Conservation (phyloP, 2,113 vertebrate genomes). For the Quiscalus mexicanus region DNA sequence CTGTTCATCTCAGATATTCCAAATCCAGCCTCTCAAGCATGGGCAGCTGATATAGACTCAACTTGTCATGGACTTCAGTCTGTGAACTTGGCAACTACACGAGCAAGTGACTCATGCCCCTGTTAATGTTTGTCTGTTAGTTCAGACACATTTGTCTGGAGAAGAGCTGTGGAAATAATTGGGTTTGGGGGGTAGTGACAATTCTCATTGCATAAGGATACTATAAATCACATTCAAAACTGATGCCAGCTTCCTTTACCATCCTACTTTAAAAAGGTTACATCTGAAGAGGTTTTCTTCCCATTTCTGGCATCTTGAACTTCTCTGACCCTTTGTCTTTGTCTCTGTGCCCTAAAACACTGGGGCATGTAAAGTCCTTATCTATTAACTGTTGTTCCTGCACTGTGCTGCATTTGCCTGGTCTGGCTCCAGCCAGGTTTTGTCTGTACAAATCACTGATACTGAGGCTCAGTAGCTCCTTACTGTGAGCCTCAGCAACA, state of each 20-base stretch:
- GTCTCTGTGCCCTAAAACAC: background rate
- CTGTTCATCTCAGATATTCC: background rate
- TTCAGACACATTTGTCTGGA: slow-evolving; percentile 45
- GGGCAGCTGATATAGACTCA: slow-evolving; percentile 3
- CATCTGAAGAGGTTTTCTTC: background rate
- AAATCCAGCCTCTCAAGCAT: background rate
- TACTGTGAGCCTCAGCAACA: background rate
- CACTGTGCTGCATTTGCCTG: background rate
- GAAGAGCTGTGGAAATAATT: slow-evolving; percentile 30
- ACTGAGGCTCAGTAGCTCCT: background rate
- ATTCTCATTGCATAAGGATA: background rate
- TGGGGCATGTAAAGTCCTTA: background rate
- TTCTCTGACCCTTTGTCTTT: slow-evolving; percentile 17
- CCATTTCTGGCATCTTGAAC: slow-evolving; percentile 20
- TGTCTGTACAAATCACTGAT: background rate
- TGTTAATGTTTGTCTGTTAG: slow-evolving; percentile 13
- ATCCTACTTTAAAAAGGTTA: slow-evolving; percentile 7
- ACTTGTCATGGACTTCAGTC: background rate
- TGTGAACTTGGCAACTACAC: slow-evolving; percentile 28
- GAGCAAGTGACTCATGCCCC: slow-evolving; percentile 44
- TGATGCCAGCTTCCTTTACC: background rate
- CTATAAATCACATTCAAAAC: slow-evolving; percentile 29
- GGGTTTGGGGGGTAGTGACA: background rate
- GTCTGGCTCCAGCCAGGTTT: background rate
- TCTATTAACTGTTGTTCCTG: background rate